A percentile compares a stretch with the other conserved stretches of the same genome.
Evolutionary conservation across 2,888 invertebrate genomes (phyloP).

Genomic region (Julus scandinavius): DNA sequence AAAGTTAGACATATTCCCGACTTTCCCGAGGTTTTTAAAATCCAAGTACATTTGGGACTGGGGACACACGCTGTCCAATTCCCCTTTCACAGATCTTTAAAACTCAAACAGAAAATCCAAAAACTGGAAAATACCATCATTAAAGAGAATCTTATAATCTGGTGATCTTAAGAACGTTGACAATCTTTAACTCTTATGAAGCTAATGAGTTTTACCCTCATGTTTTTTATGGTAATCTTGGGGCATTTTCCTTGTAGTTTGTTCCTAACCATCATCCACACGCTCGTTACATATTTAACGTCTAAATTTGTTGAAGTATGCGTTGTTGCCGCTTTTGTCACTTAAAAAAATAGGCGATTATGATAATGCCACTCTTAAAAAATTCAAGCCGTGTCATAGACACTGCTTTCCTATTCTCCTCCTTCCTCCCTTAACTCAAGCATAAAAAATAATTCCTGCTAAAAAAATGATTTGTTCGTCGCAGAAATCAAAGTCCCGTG

Average conservation of each 20-base stretch:
- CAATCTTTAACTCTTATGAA: too few relatives aligned
- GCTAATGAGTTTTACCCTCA: too few relatives aligned
- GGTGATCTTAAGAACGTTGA: too few relatives aligned
- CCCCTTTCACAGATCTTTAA: too few relatives aligned
- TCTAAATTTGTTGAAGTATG: neutral
- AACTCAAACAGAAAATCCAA: too few relatives aligned
- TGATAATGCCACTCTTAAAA: conserved; percentile 13
- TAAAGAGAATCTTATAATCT: too few relatives aligned
- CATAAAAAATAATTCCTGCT: neutral
- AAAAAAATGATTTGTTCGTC: conserved; percentile 28
- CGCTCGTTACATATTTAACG: neutral
- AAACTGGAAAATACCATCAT: too few relatives aligned
- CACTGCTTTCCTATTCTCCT: conserved; percentile 10
- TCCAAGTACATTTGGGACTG: too few relatives aligned
- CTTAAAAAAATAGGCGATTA: neutral
- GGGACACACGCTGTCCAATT: too few relatives aligned
- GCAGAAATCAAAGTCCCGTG: conserved; percentile 51
- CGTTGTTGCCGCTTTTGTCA: neutral
- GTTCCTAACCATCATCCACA: neutral
- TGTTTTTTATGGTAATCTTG: too few relatives aligned
- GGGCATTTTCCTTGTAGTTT: neutral
- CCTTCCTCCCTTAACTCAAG: neutral
- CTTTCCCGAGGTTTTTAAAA: too few relatives aligned
- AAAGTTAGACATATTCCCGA: too few relatives aligned
- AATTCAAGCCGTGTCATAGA: conserved; percentile 3